These are phyloP conservation scores for Hirtodrosophila duncani DNA, from an alignment of 2,888 invertebrate genomes.

Conservation along the genomic window DNA sequence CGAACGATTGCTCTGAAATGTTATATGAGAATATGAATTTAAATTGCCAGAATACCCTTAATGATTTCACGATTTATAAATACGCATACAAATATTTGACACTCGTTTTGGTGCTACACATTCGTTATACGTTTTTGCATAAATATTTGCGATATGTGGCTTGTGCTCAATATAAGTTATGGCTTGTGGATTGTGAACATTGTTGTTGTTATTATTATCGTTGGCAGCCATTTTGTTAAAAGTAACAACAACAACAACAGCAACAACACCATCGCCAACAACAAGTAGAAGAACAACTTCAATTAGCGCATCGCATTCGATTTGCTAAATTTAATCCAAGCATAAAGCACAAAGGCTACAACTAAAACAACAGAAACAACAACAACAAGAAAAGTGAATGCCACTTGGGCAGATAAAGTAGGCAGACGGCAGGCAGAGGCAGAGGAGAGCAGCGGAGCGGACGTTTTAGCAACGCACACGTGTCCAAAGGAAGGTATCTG, in stretches of 20 bases:
- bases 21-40: no score
- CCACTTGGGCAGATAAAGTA: conserved; percentile 29
- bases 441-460: conserved; percentile 35
- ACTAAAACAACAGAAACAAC: conserved; percentile 5
- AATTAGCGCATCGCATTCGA: conserved; percentile 69
- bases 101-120: neutral
- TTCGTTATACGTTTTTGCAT: no score
- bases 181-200: conserved; percentile 28
- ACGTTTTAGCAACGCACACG: conserved; percentile 72
- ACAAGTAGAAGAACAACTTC: conserved; percentile 40
- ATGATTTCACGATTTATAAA: conserved; percentile 18
- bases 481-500: conserved; percentile 34
- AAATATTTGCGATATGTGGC: conserved; percentile 44
- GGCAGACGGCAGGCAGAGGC: conserved; percentile 8
- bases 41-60: no score
- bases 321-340: conserved; percentile 71
- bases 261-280: conserved; percentile 16
- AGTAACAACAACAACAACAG: conserved; percentile 14
- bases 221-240: conserved; percentile 45
- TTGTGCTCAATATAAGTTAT: conserved; percentile 46
- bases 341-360: conserved; percentile 63
- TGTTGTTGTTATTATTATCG: conserved; percentile 2
- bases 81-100: conserved; percentile 15
- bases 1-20: no score
- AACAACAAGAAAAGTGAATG: conserved; percentile 22